Percentiles rank a stretch among this genome's conserved stretches.
phyloP scores from a whole-genome alignment of 2,113 vertebrate genomes.

The Machaerirhynchus nigripectus region DNA sequence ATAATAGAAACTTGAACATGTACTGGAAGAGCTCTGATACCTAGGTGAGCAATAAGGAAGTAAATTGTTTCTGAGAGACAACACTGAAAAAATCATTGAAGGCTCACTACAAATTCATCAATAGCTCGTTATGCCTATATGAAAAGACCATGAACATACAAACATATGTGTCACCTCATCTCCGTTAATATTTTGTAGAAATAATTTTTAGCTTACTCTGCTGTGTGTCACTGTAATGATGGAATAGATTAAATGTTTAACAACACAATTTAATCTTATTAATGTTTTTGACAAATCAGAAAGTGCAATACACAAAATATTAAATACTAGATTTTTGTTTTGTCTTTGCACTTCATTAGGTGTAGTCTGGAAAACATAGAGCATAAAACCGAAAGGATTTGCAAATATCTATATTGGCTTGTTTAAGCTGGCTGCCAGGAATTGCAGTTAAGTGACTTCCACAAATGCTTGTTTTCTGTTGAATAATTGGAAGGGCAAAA shows the following conservation, averaged over 20 bases:
- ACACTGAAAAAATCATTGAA: not conserved
- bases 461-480: constrained; percentile 5
- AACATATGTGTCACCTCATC: not conserved
- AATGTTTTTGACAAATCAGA: not conserved
- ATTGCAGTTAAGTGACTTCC: not conserved
- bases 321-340: not conserved
- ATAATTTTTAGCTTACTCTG: not conserved
- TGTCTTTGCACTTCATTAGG: not conserved
- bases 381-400: not conserved
- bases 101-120: not conserved
- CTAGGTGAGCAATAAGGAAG: not conserved
- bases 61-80: not conserved
- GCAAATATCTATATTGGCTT: not conserved
- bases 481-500: not conserved
- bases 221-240: not conserved
- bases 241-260: not conserved
- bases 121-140: not conserved
- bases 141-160: not conserved
- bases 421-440: not conserved
- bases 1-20: not conserved
- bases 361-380: not conserved
- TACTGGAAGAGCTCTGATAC: not conserved
- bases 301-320: not conserved
- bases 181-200: not conserved
- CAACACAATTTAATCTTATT: not conserved